Conservation (phyloP, 2,113 vertebrate species). For the Gavia stellata region DNA sequence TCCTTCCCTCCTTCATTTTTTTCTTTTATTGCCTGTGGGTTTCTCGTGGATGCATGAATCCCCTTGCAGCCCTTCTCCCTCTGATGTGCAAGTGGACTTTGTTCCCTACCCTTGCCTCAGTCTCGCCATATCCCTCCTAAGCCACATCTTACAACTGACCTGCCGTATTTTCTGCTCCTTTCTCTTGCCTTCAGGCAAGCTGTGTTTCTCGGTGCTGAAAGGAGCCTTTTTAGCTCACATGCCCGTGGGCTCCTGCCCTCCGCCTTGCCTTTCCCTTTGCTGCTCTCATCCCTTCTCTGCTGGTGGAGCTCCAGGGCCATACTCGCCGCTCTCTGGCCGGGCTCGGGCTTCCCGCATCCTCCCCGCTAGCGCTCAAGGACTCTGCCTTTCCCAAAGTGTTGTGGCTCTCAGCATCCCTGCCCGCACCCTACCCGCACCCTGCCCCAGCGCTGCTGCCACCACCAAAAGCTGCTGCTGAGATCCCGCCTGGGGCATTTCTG, state of each 20-base stretch:
- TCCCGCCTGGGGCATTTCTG: neutral
- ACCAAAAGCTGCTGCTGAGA: fast-evolving
- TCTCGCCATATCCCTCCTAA: neutral
- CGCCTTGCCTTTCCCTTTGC: neutral
- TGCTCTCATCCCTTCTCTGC: fast-evolving
- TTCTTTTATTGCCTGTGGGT: neutral
- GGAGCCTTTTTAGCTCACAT: neutral
- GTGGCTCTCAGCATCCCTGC: neutral
- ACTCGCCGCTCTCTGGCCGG: fast-evolving
- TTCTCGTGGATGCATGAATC: neutral
- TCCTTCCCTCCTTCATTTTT: neutral
- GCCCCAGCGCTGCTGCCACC: neutral
- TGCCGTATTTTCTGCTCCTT: neutral
- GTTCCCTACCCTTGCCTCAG: neutral
- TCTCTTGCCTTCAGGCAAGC: constrained; percentile 3
- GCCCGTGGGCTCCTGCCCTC: neutral
- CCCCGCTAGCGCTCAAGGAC: neutral
- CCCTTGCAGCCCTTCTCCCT: neutral
- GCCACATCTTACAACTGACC: neutral
- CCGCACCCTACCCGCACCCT: neutral
- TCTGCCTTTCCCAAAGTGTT: neutral
- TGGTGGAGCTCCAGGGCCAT: neutral
- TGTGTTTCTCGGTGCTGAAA: neutral
- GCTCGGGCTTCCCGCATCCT: neutral
- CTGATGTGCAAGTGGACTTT: neutral